Conservation (phyloP, 2,888 invertebrate species). For the Drosophila pseudotalamancana region DNA sequence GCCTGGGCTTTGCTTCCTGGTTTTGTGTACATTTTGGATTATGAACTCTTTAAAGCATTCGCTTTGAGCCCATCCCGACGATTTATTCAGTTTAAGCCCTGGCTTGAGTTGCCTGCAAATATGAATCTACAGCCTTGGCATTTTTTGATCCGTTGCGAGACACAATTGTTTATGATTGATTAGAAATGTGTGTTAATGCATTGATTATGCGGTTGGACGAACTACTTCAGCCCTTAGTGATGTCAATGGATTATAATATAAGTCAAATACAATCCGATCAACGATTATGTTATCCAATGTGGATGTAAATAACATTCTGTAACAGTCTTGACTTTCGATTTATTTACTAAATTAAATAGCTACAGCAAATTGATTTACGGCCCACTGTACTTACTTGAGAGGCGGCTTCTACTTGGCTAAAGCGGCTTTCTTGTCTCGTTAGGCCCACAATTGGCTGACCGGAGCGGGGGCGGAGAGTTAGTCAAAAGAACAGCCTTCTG, state of each 20-base stretch:
- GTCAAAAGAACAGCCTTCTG: constrained; percentile 21
- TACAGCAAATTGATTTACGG: not conserved
- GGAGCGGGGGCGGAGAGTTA: not conserved
- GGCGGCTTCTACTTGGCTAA: constrained; percentile 23
- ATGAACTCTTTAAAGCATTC: constrained; percentile 63
- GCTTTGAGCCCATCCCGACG: constrained; percentile 16
- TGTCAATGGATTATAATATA: not conserved
- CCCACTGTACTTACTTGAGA: constrained; percentile 25
- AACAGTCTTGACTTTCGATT: too few species aligned
- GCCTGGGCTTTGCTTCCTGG: constrained; percentile 33
- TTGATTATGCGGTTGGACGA: not conserved
- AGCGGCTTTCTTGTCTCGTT: constrained; percentile 48
- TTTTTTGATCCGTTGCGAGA: constrained; percentile 29
- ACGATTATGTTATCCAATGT: not conserved
- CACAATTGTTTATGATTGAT: constrained; percentile 46
- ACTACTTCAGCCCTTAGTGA: not conserved
- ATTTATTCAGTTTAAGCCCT: not conserved
- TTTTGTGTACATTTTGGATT: constrained; percentile 65
- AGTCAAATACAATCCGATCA: not conserved
- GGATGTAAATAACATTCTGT: too few species aligned
- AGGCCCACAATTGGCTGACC: constrained; percentile 22
- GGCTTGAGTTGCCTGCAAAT: not conserved
- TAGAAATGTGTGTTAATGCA: constrained; percentile 10
- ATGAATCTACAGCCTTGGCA: constrained; percentile 13
- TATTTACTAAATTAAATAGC: too few species aligned